Evolutionary conservation across 2,888 invertebrate genomes (phyloP).

Genomic region (Lepidonotus clava): DNA sequence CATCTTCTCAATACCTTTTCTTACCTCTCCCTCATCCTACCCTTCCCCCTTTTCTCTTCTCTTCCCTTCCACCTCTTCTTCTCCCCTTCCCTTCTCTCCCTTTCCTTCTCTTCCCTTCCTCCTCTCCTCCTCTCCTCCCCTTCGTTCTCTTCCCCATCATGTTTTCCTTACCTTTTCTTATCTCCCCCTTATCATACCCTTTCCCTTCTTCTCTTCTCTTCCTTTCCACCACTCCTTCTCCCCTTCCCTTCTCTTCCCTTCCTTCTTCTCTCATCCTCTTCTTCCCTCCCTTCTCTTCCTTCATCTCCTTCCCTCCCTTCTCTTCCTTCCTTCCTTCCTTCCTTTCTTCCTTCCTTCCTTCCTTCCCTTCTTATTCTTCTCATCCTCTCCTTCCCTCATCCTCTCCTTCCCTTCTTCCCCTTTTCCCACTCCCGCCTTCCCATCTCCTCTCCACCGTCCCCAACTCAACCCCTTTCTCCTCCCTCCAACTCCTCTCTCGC

Average conservation of each 20-base stretch:
- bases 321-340: neutral
- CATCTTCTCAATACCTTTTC: neutral
- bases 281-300: too few relatives aligned
- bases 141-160: too few relatives aligned
- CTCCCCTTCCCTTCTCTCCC: constrained; percentile 6
- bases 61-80: too few relatives aligned
- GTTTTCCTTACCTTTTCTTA: too few relatives aligned
- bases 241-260: too few relatives aligned
- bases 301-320: neutral
- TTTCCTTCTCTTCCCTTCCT: neutral
- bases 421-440: neutral
- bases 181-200: too few relatives aligned
- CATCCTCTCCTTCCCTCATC: neutral
- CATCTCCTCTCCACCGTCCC: too few relatives aligned
- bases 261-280: too few relatives aligned
- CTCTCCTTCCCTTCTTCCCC: neutral
- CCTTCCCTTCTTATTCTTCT: neutral
- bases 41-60: neutral
- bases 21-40: neutral
- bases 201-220: neutral
- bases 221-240: neutral
- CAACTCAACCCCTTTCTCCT: neutral
- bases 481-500: neutral
- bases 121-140: too few relatives aligned
- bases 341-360: neutral